Evolutionary conservation across 2,113 vertebrate genomes (phyloP), one percentile per base, ranked within the genome.

Genomic region (Gopherus evgoodei): DNA sequence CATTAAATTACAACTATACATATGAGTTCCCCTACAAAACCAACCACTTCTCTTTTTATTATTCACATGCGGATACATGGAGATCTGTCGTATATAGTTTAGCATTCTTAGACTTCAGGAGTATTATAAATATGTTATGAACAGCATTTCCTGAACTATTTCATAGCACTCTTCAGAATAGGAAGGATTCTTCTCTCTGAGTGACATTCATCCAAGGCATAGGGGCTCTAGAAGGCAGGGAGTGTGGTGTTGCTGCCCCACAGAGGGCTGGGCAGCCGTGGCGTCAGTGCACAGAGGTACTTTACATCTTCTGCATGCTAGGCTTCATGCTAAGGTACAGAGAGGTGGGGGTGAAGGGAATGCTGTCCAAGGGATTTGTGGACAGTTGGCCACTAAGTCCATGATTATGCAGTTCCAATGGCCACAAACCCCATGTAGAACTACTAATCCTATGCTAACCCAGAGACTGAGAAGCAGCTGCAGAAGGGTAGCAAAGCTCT

Each of bases 161-260:
- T 24, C 56, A 42, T 13, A 0, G 0, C 27, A 2, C 8, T 76
- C 11, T n/a, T 88, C 0, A 0, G 83, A 65, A 16, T 0, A 0
- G 0, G 1, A 50, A 81, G 50, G 53, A 5, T 35, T 89, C 56
- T 27, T 25, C 16, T 29, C 25, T 0, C 1, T 1, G 57, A 35
- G 54, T 44, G 84, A 80, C 16, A 8, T 1, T 90, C 53, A 78
- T 35, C 59, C 6, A 65, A 12, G 13, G 27, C 11, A 62, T 62
- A n/a, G 62, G 35, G 62, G 31, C 16, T 17, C 62, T 17, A 10
- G 21, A 76, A 76, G 19, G 42, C n/a, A 24, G 11, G 22, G 22
- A 10, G 35, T 44, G 22, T 76, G 72, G 38, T 11, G 21, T 44
- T 76, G 22, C 72, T 25, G 21, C n/a, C 25, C 11, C 72, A 35